phyloP scores from a whole-genome alignment of 2,797 vertebrate species.

The Antrozous pallidus region DNA sequence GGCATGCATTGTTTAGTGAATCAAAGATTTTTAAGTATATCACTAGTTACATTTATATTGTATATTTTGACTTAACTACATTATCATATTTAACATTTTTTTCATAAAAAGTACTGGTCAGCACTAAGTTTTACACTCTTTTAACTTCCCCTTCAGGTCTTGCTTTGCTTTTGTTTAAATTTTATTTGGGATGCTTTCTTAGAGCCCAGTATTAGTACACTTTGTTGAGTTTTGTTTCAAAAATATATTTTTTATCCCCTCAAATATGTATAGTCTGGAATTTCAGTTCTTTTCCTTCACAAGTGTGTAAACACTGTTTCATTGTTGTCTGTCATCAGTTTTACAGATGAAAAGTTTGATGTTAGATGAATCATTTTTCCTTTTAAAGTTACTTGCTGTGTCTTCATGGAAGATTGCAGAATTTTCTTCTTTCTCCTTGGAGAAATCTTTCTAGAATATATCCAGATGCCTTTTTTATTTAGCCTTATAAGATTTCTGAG shows the following conservation, averaged over 20 bases:
- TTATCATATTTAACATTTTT: background rate
- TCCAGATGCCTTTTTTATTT: background rate
- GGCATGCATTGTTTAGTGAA: background rate
- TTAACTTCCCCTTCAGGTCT: background rate
- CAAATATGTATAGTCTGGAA: background rate
- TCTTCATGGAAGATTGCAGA: background rate
- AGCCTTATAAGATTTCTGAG: background rate
- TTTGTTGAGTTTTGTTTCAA: background rate
- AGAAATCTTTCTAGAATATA: background rate
- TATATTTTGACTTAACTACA: background rate
- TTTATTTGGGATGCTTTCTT: background rate
- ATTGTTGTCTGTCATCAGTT: background rate
- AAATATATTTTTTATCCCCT: background rate
- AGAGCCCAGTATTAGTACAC: background rate
- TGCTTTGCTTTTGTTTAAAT: background rate
- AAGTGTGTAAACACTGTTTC: background rate
- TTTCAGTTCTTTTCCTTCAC: background rate
- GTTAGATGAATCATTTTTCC: background rate
- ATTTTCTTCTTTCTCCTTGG: background rate
- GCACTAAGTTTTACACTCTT: background rate
- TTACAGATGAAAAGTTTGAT: background rate
- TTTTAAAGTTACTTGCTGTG: background rate
- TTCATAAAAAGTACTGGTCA: background rate
- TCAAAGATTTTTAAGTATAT: background rate
- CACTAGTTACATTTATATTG: background rate